A percentile compares a stretch with the other conserved stretches of the same genome.
Evolutionary conservation across 35 echinoderm and acorn worm genomes (phyloP).

Genomic region (Apostichopus californicus): DNA sequence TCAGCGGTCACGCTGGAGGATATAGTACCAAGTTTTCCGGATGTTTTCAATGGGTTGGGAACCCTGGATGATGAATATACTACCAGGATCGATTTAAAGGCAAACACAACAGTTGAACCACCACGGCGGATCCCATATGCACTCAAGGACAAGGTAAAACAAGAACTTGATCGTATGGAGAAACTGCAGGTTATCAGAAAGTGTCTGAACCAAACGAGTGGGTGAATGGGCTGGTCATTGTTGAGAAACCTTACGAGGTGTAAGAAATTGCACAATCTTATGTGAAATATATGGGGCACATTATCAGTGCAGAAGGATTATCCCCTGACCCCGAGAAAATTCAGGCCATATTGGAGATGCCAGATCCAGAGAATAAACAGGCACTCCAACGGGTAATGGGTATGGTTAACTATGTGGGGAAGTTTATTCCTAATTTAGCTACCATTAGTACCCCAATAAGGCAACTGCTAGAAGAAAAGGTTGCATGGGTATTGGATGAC

Average conservation of each 20-base stretch:
- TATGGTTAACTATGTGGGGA: slow-evolving; percentile 64
- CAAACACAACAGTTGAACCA: slow-evolving; percentile 4
- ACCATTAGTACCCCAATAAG: slow-evolving; percentile 2
- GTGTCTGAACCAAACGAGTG: slow-evolving; percentile 50
- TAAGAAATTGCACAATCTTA: slow-evolving; percentile 18
- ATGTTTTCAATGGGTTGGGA: slow-evolving; percentile 9
- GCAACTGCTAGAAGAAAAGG: slow-evolving; percentile 4
- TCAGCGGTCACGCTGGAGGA: neutral
- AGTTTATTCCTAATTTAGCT: slow-evolving; percentile 46
- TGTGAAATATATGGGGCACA: slow-evolving; percentile 49
- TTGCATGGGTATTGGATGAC: slow-evolving; percentile 37
- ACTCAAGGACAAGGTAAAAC: slow-evolving; percentile 49
- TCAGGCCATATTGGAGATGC: slow-evolving; percentile 57
- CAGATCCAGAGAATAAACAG: slow-evolving; percentile 59
- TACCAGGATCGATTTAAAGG: neutral
- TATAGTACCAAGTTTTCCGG: slow-evolving; percentile 18
- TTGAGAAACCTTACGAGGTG: slow-evolving; percentile 47
- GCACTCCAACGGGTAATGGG: slow-evolving; percentile 57
- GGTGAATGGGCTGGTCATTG: slow-evolving; percentile 53
- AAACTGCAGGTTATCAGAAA: slow-evolving; percentile 45
- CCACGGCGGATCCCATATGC: slow-evolving; percentile 39
- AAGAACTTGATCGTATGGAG: slow-evolving; percentile 54
- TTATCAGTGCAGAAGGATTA: slow-evolving; percentile 27
- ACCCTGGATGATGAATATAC: neutral
- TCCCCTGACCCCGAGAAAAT: slow-evolving; percentile 67